Evolutionary conservation across 2,113 vertebrate species (phyloP), one percentile per base, ranked within the genome.

Genomic region (Tapirus terrestris): DNA sequence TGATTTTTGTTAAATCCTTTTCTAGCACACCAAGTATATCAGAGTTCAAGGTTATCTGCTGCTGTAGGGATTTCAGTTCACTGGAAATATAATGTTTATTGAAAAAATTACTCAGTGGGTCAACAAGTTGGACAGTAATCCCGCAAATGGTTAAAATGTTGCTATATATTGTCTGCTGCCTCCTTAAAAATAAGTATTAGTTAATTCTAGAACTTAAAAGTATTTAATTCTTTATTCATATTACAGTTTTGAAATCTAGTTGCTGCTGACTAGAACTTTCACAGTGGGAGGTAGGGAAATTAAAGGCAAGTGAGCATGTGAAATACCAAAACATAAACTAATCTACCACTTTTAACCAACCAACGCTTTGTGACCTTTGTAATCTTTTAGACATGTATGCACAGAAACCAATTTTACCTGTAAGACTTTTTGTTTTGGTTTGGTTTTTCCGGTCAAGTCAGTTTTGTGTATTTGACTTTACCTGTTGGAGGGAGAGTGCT

Each of bases 141-240:
- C 76, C 27, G 65, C 48, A 96, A 43, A 90, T 73, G 5, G 12
- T 89, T 93, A 96, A 96, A 83, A 82, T 70, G 53, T 33, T 81
- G 72, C 29, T 91, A 16, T 43, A 43, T 77, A 81, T 96, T 90
- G 56, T 72, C 33, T 88, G 68, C 73, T 97, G 58, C 17, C 96
- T 89, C 16, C 84, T 97, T 93, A 93, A 95, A 79, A 93, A 61
- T 94, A 84, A 81, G 82, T 39, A 68, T 61, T 61, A 96, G 61
- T 72, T 97, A 88, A 36, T 79, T 88, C 5, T 96, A 89, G 31
- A 1, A 21, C 29, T 97, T 97, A 36, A 92, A 91, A 51, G 56
- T 94, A 20, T 84, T 85, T 39, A 89, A 91, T 91, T 95, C 3
- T 56, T 96, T 96, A 79, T 81, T 86, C 61, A 3, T 83, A 18